Base-by-base conservation (phyloP, 2,888 invertebrate species). In the Eupithecia abbreviata region DNA sequence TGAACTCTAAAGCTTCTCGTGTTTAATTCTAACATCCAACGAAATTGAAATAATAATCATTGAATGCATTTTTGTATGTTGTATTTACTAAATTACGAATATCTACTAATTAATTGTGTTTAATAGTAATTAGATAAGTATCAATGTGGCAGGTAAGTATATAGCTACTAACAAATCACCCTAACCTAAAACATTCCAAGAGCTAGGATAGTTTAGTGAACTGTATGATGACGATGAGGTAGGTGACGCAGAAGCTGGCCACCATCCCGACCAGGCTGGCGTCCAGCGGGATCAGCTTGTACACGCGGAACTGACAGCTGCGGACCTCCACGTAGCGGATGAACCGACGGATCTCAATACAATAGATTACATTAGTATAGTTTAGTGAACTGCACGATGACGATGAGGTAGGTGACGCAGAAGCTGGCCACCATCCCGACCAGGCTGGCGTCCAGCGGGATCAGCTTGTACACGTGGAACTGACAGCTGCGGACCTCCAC, bases 191-290 rank as follows among this genome's bases (percentile, higher is more conserved):
- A 30, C 3, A 12, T 10, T 30, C 1, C 30, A 30, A 30, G 0
- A 30, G 30, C 30, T 51, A 69, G 47, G 30, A 69, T n/a, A 69
- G 45, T 45, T 69, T 69, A 47, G 84, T 78, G 42, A 84, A 79
- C 68, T 85, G 85, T 55, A 85, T 43, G 47, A 83, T 80, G 47
- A 84, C 81, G 58, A 85, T 83, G 15, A 83, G 77, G 58, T 85
- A 84, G n/a, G 83, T 85, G 68, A 81, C 75, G 67, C 81, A 82
- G 49, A 84, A 68, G 42, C 80, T 78, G 30, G 83, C 5, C 2
- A 83, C 74, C 18, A 76, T 76, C 49, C 79, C 74, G 13, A 81
- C 76, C 43, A 84, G 76, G 30, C 71, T 74, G 15, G 75, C 79
- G 62, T 85, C 78, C 30, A 84, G 76, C 0, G 84, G 82, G 12